Conservation (phyloP, 1,140 invertebrate genomes). For the Neotoxoptera formosana region DNA sequence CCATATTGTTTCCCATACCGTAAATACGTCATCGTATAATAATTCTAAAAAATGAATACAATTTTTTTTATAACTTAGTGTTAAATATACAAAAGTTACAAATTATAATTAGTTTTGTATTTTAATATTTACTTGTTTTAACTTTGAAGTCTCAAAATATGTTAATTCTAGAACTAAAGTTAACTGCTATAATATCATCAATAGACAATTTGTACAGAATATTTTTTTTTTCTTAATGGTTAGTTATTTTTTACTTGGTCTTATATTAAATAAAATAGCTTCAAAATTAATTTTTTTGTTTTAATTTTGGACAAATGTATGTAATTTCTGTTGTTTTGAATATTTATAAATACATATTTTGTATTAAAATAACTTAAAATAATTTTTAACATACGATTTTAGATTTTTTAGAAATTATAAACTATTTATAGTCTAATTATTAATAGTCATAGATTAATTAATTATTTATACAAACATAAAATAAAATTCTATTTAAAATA, state of each 20-base stretch:
- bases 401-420: no score
- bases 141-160: not conserved
- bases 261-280: no score
- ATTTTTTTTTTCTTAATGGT: no score
- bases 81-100: not conserved
- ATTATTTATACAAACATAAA: no score
- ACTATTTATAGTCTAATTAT: no score
- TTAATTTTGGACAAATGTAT: not conserved
- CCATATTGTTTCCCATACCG: constrained; percentile 97
- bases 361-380: not conserved
- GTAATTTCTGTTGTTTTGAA: not conserved
- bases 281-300: not conserved
- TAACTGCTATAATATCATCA: no score
- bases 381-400: no score
- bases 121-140: not conserved
- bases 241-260: no score
- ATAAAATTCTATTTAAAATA: no score
- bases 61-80: not conserved
- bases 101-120: not conserved
- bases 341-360: not conserved
- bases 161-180: not conserved
- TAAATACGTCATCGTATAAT: constrained; percentile 89
- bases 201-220: no score
- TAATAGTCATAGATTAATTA: no score
- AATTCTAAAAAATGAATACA: constrained; percentile 70